Conservation (phyloP, 23 tunicate genomes). For the Ciona savignyi region DNA sequence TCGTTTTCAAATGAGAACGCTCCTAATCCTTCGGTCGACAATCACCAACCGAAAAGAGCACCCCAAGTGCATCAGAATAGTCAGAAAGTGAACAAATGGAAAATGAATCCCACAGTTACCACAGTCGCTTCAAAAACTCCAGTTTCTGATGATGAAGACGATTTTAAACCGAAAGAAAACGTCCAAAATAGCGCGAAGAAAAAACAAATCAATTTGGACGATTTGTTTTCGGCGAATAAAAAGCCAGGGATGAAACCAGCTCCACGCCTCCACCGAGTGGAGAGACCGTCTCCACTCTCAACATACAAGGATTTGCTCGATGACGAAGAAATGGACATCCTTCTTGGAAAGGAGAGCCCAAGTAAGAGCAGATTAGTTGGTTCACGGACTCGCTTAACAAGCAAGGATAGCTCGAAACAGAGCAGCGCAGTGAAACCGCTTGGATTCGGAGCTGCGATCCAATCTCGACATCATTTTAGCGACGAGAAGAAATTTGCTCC, state of each 20-base stretch:
- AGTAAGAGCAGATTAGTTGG: constrained; percentile 25
- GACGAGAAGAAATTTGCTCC: neutral
- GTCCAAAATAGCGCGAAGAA: neutral
- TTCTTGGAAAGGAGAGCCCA: constrained; percentile 44
- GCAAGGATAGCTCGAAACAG: neutral
- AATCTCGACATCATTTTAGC: neutral
- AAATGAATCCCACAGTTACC: neutral
- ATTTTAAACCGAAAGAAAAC: neutral
- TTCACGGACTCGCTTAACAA: neutral
- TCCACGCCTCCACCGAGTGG: neutral
- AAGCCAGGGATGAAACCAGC: neutral
- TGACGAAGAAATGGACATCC: constrained; percentile 51
- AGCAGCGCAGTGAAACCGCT: neutral
- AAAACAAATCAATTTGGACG: neutral
- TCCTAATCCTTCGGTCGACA: neutral
- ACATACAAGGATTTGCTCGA: constrained; percentile 48
- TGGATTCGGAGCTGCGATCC: neutral
- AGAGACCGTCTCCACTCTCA: constrained; percentile 46
- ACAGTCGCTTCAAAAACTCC: neutral
- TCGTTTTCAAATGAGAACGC: neutral
- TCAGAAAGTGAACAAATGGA: neutral
- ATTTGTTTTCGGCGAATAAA: neutral
- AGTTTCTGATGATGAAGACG: neutral
- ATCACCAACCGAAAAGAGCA: neutral
- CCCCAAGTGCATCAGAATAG: neutral